Conservation (phyloP, 1,140 invertebrate genomes). For the Tachypleus tridentatus region DNA sequence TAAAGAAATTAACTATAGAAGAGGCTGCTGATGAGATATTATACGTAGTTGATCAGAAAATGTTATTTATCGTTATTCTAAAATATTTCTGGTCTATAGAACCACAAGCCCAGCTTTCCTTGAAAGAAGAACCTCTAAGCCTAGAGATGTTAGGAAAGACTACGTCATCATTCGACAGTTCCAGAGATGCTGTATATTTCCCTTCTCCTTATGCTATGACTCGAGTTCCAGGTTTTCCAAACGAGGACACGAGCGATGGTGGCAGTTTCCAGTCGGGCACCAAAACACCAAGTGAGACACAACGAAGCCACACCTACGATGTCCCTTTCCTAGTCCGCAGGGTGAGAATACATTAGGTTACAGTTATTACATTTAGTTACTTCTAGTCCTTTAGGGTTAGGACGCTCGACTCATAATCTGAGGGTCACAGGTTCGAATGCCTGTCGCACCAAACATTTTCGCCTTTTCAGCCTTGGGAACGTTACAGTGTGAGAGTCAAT, state of each 20-base stretch:
- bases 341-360: conserved; percentile 6
- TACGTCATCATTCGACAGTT: conserved; percentile 13
- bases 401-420: too few relatives aligned
- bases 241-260: conserved; percentile 14
- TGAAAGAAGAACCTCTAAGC: conserved; percentile 15
- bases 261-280: conserved; percentile 18
- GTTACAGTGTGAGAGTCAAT: too few relatives aligned
- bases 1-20: too few relatives aligned
- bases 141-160: conserved; percentile 17
- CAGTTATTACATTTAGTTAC: too few relatives aligned
- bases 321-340: conserved; percentile 20
- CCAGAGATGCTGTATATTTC: conserved; percentile 20
- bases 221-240: conserved; percentile 15
- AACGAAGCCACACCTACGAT: conserved; percentile 20
- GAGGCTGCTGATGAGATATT: too few relatives aligned
- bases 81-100: conserved; percentile 1
- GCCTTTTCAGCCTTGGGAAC: too few relatives aligned
- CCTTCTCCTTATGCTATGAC: conserved; percentile 21
- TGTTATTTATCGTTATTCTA: too few relatives aligned
- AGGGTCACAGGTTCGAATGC: too few relatives aligned
- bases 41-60: too few relatives aligned
- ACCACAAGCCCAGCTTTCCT: conserved; percentile 6
- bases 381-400: too few relatives aligned
- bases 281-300: conserved; percentile 16
- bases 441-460: too few relatives aligned